Percentiles rank a stretch among this genome's conserved stretches.
Conservation (phyloP, 2,888 invertebrate genomes). For the Ophioninae sp. region DNA sequence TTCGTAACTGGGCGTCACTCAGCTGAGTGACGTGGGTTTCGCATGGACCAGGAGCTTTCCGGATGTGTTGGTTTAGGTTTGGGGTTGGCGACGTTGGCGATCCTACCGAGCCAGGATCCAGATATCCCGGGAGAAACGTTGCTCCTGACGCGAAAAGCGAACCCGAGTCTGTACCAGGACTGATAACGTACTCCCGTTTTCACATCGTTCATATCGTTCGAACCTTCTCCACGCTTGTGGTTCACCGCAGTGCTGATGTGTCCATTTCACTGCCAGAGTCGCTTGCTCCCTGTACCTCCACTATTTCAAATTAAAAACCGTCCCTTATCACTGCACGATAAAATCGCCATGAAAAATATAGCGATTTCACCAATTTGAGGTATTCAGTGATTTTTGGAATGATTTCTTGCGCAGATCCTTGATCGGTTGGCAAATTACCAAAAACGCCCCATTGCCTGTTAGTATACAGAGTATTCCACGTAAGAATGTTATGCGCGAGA, state of each 20-base stretch:
- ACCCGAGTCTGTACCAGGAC: constrained; percentile 51
- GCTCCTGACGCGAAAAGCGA: constrained; percentile 59
- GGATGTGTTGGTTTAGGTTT: constrained; percentile 47
- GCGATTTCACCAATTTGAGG: background rate
- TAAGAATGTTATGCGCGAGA: no score
- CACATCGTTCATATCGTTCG: constrained; percentile 25
- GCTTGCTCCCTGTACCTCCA: background rate
- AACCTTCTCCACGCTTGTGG: constrained; percentile 52
- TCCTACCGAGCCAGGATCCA: constrained; percentile 27
- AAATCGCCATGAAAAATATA: constrained; percentile 38
- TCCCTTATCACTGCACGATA: background rate
- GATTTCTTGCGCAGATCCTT: no score
- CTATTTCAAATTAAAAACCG: background rate
- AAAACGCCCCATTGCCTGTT: no score
- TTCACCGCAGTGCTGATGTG: constrained; percentile 42
- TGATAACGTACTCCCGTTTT: constrained; percentile 60
- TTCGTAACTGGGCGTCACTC: constrained; percentile 63
- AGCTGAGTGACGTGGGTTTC: constrained; percentile 5
- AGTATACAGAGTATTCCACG: no score
- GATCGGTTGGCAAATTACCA: no score
- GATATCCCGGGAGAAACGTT: constrained; percentile 42
- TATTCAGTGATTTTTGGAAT: no score
- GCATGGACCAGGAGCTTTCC: background rate
- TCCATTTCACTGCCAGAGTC: background rate
- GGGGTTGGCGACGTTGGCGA: constrained; percentile 39